Conservation (phyloP, 2,888 invertebrate species). For the Rugalucina vietnamica region DNA sequence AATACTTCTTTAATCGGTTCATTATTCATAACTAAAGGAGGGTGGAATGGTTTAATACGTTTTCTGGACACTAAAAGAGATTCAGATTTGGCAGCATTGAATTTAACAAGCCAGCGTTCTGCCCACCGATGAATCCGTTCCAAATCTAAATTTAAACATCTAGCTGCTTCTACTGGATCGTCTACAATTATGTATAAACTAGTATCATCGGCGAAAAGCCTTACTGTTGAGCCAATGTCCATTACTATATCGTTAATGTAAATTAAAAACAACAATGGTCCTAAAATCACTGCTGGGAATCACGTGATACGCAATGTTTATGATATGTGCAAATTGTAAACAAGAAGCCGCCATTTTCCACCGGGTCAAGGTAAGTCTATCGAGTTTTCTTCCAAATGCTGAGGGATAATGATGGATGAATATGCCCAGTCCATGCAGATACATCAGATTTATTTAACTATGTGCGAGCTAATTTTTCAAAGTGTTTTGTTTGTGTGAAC, state of each 20-base stretch:
- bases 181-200: background rate
- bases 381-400: too few species aligned
- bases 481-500: too few species aligned
- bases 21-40: background rate
- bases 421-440: too few species aligned
- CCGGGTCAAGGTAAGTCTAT: too few species aligned
- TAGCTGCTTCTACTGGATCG: background rate
- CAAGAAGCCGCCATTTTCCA: too few species aligned
- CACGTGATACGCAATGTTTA: too few species aligned
- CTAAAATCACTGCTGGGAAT: too few species aligned
- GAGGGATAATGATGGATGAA: too few species aligned
- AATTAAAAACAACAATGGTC: background rate
- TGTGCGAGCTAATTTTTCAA: too few species aligned
- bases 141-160: background rate
- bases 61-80: background rate
- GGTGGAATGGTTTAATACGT: background rate
- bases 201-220: background rate
- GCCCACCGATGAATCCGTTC: background rate
- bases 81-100: background rate
- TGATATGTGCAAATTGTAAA: too few species aligned
- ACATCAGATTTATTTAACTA: too few species aligned
- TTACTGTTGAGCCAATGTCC: background rate
- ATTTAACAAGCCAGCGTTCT: background rate
- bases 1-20: background rate
- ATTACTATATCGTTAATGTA: background rate